Evolutionary conservation across 2,797 vertebrate species (phyloP).

Genomic region (Falco concolor): DNA sequence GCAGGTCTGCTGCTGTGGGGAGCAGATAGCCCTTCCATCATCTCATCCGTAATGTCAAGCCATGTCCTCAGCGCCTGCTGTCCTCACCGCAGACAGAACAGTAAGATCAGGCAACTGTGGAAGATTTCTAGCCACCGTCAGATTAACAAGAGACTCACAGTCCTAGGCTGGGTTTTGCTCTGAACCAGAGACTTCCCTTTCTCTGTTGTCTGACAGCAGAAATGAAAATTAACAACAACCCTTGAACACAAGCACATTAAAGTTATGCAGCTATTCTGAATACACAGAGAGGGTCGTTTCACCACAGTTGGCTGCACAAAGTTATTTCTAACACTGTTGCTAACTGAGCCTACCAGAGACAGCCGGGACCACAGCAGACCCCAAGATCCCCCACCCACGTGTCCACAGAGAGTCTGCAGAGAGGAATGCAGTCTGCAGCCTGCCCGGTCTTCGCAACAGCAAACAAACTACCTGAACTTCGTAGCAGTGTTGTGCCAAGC

Average conservation of each 20-base stretch:
- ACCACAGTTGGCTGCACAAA: background rate
- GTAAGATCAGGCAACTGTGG: background rate
- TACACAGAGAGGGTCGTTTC: background rate
- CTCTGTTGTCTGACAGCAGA: background rate
- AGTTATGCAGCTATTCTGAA: background rate
- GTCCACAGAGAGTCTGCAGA: background rate
- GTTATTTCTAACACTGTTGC: background rate
- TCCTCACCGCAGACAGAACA: background rate
- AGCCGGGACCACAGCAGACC: background rate
- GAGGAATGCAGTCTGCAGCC: background rate
- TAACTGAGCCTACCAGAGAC: background rate
- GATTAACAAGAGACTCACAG: background rate
- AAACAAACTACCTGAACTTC: background rate
- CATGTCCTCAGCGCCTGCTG: background rate
- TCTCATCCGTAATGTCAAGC: background rate
- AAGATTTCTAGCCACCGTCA: background rate
- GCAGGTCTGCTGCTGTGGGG: background rate
- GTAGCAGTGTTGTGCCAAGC: rapidly evolving
- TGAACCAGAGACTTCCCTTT: background rate
- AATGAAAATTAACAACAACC: background rate
- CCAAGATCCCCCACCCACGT: background rate
- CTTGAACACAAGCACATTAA: background rate
- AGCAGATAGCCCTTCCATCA: background rate
- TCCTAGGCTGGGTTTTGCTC: background rate
- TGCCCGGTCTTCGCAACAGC: background rate